phyloP scores from a whole-genome alignment of 2,113 vertebrate species.

The Cichladusa arquata region DNA sequence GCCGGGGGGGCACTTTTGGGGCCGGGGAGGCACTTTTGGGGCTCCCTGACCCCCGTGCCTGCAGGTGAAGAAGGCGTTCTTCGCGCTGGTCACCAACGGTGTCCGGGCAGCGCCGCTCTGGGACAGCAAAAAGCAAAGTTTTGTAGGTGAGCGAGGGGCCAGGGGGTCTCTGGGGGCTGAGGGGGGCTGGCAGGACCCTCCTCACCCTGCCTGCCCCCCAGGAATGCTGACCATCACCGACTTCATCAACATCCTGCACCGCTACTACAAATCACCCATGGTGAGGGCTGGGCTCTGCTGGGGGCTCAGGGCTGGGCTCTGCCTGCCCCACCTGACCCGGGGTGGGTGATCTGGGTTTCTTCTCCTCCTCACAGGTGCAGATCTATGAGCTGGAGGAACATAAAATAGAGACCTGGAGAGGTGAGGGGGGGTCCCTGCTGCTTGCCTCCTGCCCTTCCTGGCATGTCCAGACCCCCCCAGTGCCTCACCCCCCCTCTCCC shows the following conservation, averaged over 20 bases:
- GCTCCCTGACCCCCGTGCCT: neutral
- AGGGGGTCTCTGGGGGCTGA: rapidly evolving
- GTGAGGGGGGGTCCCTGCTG: conserved; percentile 48
- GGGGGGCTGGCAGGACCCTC: neutral
- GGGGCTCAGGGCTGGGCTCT: rapidly evolving
- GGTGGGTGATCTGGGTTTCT: rapidly evolving
- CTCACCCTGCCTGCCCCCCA: conserved; percentile 30
- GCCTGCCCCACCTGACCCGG: rapidly evolving
- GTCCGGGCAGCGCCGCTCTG: conserved; percentile 94
- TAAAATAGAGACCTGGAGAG: conserved; percentile 99
- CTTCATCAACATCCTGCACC: conserved; percentile 98
- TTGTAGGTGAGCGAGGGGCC: conserved; percentile 83
- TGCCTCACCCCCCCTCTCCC: neutral
- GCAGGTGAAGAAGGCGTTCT: conserved; percentile 98
- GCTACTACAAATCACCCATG: conserved; percentile 97
- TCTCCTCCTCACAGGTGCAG: conserved; percentile 82
- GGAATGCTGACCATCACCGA: conserved; percentile 98
- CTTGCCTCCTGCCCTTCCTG: rapidly evolving
- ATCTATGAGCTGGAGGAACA: conserved; percentile 98
- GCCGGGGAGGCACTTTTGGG: neutral
- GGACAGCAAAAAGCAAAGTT: conserved; percentile 97
- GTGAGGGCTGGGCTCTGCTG: conserved; percentile 53
- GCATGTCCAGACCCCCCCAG: rapidly evolving
- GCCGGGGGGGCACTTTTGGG: neutral
- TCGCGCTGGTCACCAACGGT: conserved; percentile 94